Percentiles rank a stretch among this genome's conserved stretches.
phyloP scores from a whole-genome alignment of 2,113 vertebrate genomes.

The Zootoca vivipara region DNA sequence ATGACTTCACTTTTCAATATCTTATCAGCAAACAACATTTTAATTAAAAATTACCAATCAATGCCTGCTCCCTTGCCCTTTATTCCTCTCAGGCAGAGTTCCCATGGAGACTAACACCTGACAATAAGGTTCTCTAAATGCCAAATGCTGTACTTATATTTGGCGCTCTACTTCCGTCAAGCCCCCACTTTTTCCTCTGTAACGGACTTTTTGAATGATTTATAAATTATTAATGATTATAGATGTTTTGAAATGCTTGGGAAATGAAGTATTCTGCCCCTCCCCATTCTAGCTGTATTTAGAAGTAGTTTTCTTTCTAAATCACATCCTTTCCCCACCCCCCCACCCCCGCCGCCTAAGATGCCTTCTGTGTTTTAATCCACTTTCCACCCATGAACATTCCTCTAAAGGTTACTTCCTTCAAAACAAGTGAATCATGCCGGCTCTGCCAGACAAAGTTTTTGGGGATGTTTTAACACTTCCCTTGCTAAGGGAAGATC shows the following conservation, averaged over 20 bases:
- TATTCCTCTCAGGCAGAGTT: neutral
- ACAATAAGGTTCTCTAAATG: slow-evolving; percentile 15
- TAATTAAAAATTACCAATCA: slow-evolving; percentile 23
- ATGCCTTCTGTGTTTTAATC: neutral
- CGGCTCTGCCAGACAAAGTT: neutral
- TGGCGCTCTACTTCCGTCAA: neutral
- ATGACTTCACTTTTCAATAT: neutral
- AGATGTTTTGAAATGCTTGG: neutral
- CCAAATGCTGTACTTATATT: neutral
- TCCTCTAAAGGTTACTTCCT: neutral
- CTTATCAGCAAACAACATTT: neutral
- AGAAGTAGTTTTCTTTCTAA: neutral
- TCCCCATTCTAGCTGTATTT: neutral
- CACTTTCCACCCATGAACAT: neutral
- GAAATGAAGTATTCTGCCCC: neutral
- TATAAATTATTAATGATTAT: neutral
- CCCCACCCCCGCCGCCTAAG: neutral
- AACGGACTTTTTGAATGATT: neutral
- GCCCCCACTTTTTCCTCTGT: neutral
- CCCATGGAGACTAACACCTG: neutral
- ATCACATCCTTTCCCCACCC: neutral
- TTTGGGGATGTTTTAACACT: neutral
- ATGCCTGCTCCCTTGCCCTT: neutral
- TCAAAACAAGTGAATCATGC: neutral
- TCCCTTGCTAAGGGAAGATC: neutral